Base-by-base conservation (phyloP, 1,140 invertebrate species). In the Aphelenchoides avenae region DNA sequence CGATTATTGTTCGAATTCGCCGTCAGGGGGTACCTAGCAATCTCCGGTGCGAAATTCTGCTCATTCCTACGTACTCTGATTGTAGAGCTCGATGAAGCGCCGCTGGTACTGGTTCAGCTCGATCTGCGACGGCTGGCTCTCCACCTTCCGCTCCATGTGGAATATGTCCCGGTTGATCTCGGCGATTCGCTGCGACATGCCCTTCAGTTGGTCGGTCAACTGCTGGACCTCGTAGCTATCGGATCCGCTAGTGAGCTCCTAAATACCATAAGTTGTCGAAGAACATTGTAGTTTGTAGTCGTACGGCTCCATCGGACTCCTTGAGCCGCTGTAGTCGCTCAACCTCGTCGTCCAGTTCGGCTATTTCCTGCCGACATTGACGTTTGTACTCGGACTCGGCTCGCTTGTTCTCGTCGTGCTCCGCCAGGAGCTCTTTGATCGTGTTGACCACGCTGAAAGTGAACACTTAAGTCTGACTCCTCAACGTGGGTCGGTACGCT, bases 21-120 rank as follows among this genome's bases (percentile, higher is more conserved):
- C n/a, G n/a, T n/a, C n/a, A n/a, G n/a, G n/a, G n/a, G n/a, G n/a
- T n/a, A n/a, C n/a, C n/a, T n/a, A n/a, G n/a, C n/a, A n/a, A n/a
- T n/a, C n/a, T n/a, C n/a, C n/a, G n/a, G n/a, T n/a, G n/a, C n/a
- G n/a, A 30, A 31, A 43, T 24, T 7, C 26, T 20, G 26, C 30
- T 30, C 44, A 31, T 29, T 1, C 7, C 52, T 41, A 64, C 52
- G 43, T 77, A 90, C 89, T 87, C 85, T 93, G 91, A 81, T 91
- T 92, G 77, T 94, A 93, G 1, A 97, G 82, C 81, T 97, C 93
- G 61, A 95, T 83, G 79, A 96, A 96, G 66, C 92, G 82, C 68
- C 87, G 84, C 76, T 96, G 91, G 79, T 96, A 97, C 76, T 97
- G 92, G 41, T 87, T 84, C 18, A 97, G 80, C 79, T 97, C 93